Percentiles rank a stretch among this genome's conserved stretches.
Conservation (phyloP, 2,113 vertebrate species). For the Axis porcinus region DNA sequence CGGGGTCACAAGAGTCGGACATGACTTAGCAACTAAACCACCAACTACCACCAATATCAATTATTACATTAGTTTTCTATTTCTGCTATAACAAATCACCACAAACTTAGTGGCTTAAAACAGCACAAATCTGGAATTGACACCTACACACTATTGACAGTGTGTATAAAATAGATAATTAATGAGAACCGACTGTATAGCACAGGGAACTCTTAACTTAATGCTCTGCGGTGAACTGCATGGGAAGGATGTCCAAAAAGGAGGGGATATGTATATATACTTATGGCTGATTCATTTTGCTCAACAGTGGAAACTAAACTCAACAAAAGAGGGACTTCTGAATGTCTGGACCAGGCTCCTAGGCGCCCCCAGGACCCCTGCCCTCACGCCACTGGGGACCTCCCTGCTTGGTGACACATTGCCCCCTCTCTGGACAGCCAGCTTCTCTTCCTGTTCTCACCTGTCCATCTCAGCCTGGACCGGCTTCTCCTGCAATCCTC, state of each 20-base stretch:
- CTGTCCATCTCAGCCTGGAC: background rate
- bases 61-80: background rate
- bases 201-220: background rate
- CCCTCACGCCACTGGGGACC: rapidly evolving
- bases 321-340: background rate
- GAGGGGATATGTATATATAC: background rate
- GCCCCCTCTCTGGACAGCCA: background rate
- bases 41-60: background rate
- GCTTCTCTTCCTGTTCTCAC: background rate
- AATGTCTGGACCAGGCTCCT: background rate
- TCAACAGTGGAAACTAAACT: background rate
- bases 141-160: background rate
- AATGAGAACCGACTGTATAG: background rate
- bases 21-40: background rate
- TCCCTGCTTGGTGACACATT: background rate
- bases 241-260: background rate
- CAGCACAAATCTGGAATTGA: background rate
- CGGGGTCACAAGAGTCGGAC: background rate
- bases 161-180: background rate
- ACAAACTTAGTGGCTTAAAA: background rate
- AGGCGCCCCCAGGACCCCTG: background rate
- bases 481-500: background rate
- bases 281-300: background rate
- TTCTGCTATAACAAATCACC: background rate
- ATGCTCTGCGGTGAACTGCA: background rate